These are phyloP conservation scores for Caenorhabditis sp. DNA, from an alignment of 2,888 invertebrate genomes.

Conservation along the genomic window DNA sequence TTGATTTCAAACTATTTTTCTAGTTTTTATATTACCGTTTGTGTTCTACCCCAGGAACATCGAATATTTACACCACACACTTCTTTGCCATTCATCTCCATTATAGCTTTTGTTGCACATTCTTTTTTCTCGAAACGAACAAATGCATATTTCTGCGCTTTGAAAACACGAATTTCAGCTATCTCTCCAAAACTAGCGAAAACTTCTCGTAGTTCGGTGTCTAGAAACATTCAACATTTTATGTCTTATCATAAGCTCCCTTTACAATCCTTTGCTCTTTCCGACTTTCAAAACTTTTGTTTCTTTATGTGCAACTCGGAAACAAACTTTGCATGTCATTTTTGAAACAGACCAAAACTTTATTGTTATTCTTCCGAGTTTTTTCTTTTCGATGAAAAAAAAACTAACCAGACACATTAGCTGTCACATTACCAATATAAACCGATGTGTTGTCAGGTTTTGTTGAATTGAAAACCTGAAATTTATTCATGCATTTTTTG, in stretches of 20 bases:
- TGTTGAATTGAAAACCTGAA: slow-evolving; percentile 88
- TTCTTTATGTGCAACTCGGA: no score
- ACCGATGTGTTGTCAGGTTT: slow-evolving; percentile 98
- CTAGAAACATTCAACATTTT: slow-evolving; percentile 73
- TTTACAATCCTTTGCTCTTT: no score
- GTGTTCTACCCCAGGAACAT: slow-evolving; percentile 66
- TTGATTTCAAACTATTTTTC: slow-evolving; percentile 2
- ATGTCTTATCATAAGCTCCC: no score
- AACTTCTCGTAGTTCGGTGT: slow-evolving; percentile 93
- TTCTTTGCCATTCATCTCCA: slow-evolving; percentile 84
- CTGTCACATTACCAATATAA: slow-evolving; percentile 89
- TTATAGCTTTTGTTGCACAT: slow-evolving; percentile 95
- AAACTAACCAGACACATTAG: background rate
- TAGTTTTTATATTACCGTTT: slow-evolving; percentile 12
- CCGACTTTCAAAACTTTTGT: no score
- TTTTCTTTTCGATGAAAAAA: background rate
- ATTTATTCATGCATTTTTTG: slow-evolving; percentile 74
- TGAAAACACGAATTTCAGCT: slow-evolving; percentile 92
- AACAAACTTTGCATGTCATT: no score
- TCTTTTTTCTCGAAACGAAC: slow-evolving; percentile 92
- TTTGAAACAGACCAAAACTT: no score
- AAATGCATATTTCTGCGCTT: slow-evolving; percentile 55
- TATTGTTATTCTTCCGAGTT: no score
- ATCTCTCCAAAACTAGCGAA: slow-evolving; percentile 93
- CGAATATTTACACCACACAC: slow-evolving; percentile 61